Evolutionary conservation across 1,140 invertebrate species (phyloP), one percentile per base, ranked within the genome.

Genomic region (Papilio helenus): DNA sequence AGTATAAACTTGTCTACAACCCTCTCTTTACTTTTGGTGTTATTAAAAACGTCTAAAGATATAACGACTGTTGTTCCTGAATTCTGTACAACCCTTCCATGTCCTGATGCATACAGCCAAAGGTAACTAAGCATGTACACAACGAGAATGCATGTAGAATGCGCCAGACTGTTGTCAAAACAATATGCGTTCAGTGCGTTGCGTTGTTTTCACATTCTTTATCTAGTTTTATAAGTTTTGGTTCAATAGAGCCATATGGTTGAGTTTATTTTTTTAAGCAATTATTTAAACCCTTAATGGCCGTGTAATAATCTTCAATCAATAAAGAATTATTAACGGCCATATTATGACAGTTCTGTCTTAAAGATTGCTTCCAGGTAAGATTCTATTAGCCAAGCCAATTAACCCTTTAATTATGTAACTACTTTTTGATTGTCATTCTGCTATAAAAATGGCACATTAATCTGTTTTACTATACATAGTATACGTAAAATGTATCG

Each of bases 41-140:
- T 93, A 14, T 29, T 90, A 46, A 88, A 90, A 76, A 88, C 88
- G 2, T 84, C 85, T 1, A 89, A 83, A 71, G 65, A 83, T 26
- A 85, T 84, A 68, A 20, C 89, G 23, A 79, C 87, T 0, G 72
- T 83, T 10, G 85, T 89, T 71, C 86, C 86, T 0, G 76, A 83
- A 18, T 49, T 76, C 8, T 68, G 76, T 2, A 18, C 65, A 12
- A 18, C 78, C 0, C 34, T 93, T 2, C 90, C 89, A 3, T 84
- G 77, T 80, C 92, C 92, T 1, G 87, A 92, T 79, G 68, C 34
- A 20, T 89, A 92, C 68, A 81, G 87, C 7, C 89, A 90, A 83
- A 89, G 89, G 92, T 91, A 79, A 72, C 26, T 68, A 16, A 68
- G 14, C 14, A 3, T 68, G 26, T 26, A 68, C 12, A 34, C 26